A percentile compares a stretch with the other conserved stretches of the same genome.
Conservation (phyloP, 2,113 vertebrate genomes). For the Zeus faber region DNA sequence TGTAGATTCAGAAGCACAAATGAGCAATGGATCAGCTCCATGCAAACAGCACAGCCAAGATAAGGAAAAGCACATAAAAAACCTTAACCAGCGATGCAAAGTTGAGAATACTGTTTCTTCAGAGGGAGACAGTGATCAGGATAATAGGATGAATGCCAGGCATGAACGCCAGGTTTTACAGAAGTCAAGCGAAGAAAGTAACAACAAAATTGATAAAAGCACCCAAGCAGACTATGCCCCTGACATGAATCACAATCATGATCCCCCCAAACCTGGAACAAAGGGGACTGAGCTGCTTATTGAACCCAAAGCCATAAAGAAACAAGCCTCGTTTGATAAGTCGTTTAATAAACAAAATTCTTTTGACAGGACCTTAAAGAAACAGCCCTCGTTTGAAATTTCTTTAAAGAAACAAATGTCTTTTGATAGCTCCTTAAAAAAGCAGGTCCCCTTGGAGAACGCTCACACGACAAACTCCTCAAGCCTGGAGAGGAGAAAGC, state of each 20-base stretch:
- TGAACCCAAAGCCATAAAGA: constrained; percentile 59
- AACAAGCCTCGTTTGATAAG: constrained; percentile 58
- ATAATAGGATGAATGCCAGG: background rate
- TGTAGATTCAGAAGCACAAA: constrained; percentile 38
- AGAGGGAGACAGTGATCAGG: constrained; percentile 10
- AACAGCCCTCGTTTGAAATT: constrained; percentile 60
- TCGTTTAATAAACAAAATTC: constrained; percentile 49
- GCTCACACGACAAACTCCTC: constrained; percentile 37
- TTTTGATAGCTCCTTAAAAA: constrained; percentile 59
- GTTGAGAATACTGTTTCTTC: no score
- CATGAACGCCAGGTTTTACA: constrained; percentile 26
- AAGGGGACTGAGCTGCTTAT: constrained; percentile 36
- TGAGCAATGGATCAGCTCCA: constrained; percentile 29
- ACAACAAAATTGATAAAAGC: constrained; percentile 57
- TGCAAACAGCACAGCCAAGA: constrained; percentile 24
- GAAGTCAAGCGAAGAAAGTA: constrained; percentile 15
- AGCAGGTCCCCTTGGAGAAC: constrained; percentile 67
- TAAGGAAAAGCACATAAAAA: constrained; percentile 27
- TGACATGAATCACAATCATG: constrained; percentile 29
- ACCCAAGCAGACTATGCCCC: constrained; percentile 53
- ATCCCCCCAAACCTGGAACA: constrained; percentile 30
- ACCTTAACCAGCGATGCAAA: constrained; percentile 47
- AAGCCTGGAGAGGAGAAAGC: constrained; percentile 67
- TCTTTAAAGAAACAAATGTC: constrained; percentile 58
- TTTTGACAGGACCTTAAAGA: constrained; percentile 59